A percentile compares a stretch with the other conserved stretches of the same genome.
Evolutionary conservation across 2,888 invertebrate genomes (phyloP).

Genomic region (Tribolium freemani): DNA sequence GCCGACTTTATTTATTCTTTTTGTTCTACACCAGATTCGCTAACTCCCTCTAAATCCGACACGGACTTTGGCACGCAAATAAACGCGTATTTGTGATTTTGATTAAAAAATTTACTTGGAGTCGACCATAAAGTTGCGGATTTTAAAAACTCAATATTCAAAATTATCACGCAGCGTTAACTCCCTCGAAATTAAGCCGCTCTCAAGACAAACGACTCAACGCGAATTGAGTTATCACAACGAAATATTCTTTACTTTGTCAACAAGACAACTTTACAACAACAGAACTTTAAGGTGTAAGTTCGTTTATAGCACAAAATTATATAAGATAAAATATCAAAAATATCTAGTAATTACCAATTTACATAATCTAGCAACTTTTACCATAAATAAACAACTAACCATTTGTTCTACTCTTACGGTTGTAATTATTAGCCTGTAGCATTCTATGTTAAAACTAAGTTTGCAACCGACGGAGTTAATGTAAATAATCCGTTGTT

Average conservation of each 20-base stretch:
- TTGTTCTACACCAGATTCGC: constrained; percentile 15
- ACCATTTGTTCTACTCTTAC: background rate
- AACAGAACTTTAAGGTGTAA: background rate
- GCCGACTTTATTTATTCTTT: constrained; percentile 31
- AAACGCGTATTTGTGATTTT: constrained; percentile 12
- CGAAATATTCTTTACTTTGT: background rate
- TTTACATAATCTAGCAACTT: background rate
- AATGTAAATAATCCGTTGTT: background rate
- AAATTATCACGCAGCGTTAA: constrained; percentile 1
- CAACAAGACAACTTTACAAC: background rate
- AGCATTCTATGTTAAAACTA: background rate
- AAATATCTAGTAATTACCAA: background rate
- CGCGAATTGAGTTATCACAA: background rate
- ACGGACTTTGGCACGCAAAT: constrained; percentile 9
- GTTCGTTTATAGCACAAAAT: too few species aligned
- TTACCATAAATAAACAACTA: background rate
- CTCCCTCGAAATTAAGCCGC: constrained; percentile 4
- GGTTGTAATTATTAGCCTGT: background rate
- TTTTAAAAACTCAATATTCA: constrained; percentile 16
- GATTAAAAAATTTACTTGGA: constrained; percentile 18
- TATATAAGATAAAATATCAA: background rate
- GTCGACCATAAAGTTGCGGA: constrained; percentile 1
- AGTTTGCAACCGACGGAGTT: background rate
- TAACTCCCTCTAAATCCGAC: constrained; percentile 21
- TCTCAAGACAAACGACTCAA: background rate